phyloP scores from a whole-genome alignment of 2,888 invertebrate species.

The Ditula angustiorana region DNA sequence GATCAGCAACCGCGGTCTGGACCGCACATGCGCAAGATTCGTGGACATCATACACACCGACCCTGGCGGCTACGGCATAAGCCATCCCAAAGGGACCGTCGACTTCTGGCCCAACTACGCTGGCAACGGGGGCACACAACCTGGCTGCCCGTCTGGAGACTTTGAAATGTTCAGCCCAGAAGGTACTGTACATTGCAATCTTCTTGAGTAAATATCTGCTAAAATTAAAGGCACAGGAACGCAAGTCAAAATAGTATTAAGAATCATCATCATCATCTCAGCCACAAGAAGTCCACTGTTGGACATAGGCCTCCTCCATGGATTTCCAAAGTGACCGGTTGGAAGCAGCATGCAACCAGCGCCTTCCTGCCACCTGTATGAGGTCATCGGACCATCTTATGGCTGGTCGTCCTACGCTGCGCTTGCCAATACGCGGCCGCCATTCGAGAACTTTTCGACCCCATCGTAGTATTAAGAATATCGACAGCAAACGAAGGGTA shows the following conservation, averaged over 20 bases:
- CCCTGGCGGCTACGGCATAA: constrained; percentile 85
- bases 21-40: constrained; percentile 81
- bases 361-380: too few relatives aligned
- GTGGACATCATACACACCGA: constrained; percentile 89
- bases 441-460: too few relatives aligned
- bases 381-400: too few relatives aligned
- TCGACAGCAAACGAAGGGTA: not conserved
- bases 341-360: too few relatives aligned
- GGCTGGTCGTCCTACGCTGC: too few relatives aligned
- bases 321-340: too few relatives aligned
- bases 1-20: constrained; percentile 63
- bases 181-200: constrained; percentile 56
- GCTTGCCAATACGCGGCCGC: too few relatives aligned
- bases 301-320: too few relatives aligned
- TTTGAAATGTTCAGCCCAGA: constrained; percentile 65
- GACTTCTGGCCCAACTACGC: constrained; percentile 87
- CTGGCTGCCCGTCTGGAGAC: constrained; percentile 80
- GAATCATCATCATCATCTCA: too few relatives aligned
- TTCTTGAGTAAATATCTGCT: not conserved
- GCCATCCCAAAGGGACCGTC: constrained; percentile 76
- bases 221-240: not conserved
- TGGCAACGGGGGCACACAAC: constrained; percentile 67
- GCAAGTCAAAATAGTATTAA: not conserved
- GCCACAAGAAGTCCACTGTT: too few relatives aligned
- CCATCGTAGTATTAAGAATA: too few relatives aligned